A percentile compares a stretch with the other conserved stretches of the same genome.
These are phyloP conservation scores for Halocaridina rubra DNA, from an alignment of 2,888 invertebrate species.

Conservation along the genomic window DNA sequence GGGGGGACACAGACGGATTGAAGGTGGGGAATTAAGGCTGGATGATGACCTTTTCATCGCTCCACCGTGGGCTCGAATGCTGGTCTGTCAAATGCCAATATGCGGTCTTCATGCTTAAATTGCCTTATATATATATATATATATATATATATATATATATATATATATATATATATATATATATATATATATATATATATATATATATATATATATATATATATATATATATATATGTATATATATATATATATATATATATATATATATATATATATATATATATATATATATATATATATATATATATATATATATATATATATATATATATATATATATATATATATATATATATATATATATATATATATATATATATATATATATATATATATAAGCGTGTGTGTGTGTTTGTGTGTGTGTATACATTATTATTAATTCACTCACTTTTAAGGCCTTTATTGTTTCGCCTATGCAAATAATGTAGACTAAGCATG, in stretches of 20 bases:
- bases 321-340: neutral
- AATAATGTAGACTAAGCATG: too few relatives aligned
- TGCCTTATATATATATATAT: neutral
- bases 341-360: neutral
- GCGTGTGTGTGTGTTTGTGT: neutral
- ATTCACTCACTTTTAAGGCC: neutral
- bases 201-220: neutral
- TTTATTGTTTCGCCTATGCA: neutral
- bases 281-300: neutral
- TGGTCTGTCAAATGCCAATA: too few relatives aligned
- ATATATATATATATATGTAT: neutral
- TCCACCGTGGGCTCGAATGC: too few relatives aligned
- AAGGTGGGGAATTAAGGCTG: too few relatives aligned
- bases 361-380: neutral
- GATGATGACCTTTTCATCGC: too few relatives aligned
- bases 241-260: conserved; percentile 14
- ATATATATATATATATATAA: neutral
- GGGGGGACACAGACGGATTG: too few relatives aligned
- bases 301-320: neutral
- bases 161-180: neutral
- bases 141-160: neutral
- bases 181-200: neutral
- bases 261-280: neutral
- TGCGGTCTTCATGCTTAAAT: too few relatives aligned
- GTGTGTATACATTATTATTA: neutral